phyloP scores from a whole-genome alignment of 2,888 invertebrate genomes.

The Asteroscopus sphinx region DNA sequence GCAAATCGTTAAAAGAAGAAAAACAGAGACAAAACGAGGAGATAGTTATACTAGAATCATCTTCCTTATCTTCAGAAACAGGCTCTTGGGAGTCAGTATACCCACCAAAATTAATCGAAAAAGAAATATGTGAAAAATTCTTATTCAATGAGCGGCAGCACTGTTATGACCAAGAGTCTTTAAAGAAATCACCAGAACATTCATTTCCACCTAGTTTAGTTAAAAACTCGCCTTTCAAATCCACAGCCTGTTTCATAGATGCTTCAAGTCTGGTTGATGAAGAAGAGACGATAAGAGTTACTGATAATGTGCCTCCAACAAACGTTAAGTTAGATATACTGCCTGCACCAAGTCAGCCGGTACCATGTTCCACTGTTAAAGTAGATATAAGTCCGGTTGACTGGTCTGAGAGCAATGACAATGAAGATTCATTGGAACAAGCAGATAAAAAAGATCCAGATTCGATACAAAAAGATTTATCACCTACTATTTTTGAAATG shows the following conservation, averaged over 20 bases:
- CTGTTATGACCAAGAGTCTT: slow-evolving; percentile 61
- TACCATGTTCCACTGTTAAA: slow-evolving; percentile 74
- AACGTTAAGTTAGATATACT: slow-evolving; percentile 53
- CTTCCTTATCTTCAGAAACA: slow-evolving; percentile 91
- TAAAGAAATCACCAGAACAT: slow-evolving; percentile 57
- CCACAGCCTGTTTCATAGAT: slow-evolving; percentile 92
- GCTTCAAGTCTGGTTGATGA: slow-evolving; percentile 94
- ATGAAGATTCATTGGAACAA: slow-evolving; percentile 83
- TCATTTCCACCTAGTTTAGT: slow-evolving; percentile 74
- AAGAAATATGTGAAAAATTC: slow-evolving; percentile 83
- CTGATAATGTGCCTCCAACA: slow-evolving; percentile 34
- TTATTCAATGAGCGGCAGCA: slow-evolving; percentile 76
- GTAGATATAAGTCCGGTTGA: slow-evolving; percentile 75
- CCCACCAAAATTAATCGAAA: slow-evolving; percentile 81
- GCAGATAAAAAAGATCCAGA: slow-evolving; percentile 73
- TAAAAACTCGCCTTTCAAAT: slow-evolving; percentile 70
- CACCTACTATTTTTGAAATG: slow-evolving; percentile 82
- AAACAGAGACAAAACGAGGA: slow-evolving; percentile 91
- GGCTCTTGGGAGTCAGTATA: slow-evolving; percentile 92
- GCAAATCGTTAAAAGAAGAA: slow-evolving; percentile 87
- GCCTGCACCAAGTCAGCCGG: slow-evolving; percentile 70
- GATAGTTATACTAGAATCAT: slow-evolving; percentile 90
- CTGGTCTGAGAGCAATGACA: slow-evolving; percentile 80
- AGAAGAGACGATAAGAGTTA: slow-evolving; percentile 74
- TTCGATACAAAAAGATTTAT: slow-evolving; percentile 76